These are phyloP conservation scores for Podargus strigoides DNA, from an alignment of 2,797 vertebrate species.

Conservation along the genomic window DNA sequence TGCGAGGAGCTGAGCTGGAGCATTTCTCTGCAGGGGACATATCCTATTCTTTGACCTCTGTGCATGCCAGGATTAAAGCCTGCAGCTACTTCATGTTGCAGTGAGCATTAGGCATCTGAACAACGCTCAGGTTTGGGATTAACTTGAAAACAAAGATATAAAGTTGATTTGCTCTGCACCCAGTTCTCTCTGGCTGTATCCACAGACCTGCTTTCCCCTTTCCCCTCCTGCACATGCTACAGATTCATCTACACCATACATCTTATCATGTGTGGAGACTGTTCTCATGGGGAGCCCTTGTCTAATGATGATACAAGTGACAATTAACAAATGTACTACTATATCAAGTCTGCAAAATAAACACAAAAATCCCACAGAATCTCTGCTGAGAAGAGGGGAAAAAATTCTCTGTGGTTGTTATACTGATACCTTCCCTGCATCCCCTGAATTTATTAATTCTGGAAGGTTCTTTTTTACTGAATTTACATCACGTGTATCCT, in stretches of 20 bases:
- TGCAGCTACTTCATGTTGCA: background rate
- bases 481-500: background rate
- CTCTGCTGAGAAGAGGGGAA: background rate
- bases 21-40: background rate
- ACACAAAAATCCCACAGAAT: background rate
- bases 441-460: background rate
- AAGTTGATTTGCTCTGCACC: background rate
- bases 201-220: background rate
- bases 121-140: background rate
- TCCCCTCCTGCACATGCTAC: background rate
- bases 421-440: background rate
- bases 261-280: background rate
- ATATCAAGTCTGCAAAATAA: background rate
- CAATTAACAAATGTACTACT: background rate
- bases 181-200: background rate
- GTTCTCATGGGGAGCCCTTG: background rate
- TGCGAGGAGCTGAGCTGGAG: accelerated
- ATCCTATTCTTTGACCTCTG: background rate
- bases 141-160: background rate
- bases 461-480: background rate
- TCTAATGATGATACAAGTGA: background rate
- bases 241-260: background rate
- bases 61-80: background rate
- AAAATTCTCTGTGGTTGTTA: background rate
- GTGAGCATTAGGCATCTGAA: background rate